Percentiles rank a stretch among this genome's conserved stretches.
phyloP scores from a whole-genome alignment of 2,888 invertebrate species.

The Noctua janthina region DNA sequence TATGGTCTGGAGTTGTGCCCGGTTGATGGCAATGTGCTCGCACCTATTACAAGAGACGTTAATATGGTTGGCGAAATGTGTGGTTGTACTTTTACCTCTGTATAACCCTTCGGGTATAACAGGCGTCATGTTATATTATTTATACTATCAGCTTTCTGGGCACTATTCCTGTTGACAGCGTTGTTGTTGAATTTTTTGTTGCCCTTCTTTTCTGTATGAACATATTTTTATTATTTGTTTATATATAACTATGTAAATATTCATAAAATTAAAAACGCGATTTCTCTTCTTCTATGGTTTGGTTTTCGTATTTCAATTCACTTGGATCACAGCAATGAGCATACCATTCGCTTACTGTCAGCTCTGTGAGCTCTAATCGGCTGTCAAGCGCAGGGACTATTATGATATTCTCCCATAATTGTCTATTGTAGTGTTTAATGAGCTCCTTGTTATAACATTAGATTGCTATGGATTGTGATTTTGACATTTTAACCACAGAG shows the following conservation, averaged over 20 bases:
- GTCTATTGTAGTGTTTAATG: conserved; percentile 30
- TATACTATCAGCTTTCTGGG: background rate
- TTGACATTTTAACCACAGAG: background rate
- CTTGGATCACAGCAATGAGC: background rate
- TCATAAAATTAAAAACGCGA: background rate
- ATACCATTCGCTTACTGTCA: background rate
- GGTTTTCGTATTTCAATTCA: background rate
- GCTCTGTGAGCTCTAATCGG: conserved; percentile 5
- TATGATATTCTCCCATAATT: conserved; percentile 34
- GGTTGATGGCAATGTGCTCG: background rate
- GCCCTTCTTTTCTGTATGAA: no score
- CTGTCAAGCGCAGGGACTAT: background rate
- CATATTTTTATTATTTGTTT: background rate
- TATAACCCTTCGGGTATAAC: background rate
- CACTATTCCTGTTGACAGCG: background rate
- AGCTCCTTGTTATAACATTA: background rate
- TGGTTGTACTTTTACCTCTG: background rate
- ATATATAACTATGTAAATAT: background rate
- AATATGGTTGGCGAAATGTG: background rate
- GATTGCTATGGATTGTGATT: background rate
- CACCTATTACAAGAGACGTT: background rate
- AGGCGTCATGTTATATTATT: background rate
- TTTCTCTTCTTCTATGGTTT: background rate
- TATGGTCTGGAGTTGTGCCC: background rate
- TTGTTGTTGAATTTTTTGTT: background rate